These are phyloP conservation scores for Enteromius trimaculatus DNA, from an alignment of 2,797 vertebrate genomes.

Conservation along the genomic window DNA sequence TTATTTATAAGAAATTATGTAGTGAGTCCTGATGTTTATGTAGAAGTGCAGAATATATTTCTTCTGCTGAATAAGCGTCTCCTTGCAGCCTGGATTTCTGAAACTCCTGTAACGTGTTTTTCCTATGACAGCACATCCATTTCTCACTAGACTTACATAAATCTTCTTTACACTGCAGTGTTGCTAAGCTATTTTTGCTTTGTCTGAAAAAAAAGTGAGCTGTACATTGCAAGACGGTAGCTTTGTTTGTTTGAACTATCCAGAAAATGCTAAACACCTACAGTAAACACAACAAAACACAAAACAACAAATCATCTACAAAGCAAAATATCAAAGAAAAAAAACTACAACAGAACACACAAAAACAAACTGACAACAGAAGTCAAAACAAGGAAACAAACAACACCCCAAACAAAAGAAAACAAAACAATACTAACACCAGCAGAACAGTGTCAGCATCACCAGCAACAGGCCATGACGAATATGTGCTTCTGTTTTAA, in stretches of 20 bases:
- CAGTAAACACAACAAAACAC: background rate
- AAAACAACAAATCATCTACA: background rate
- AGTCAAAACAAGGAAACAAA: background rate
- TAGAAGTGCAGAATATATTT: background rate
- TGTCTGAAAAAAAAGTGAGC: background rate
- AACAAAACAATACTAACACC: background rate
- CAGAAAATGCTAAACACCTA: too few species aligned
- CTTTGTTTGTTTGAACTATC: too few species aligned
- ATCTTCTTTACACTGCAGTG: background rate
- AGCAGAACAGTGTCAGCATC: background rate
- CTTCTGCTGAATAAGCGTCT: background rate
- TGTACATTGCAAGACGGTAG: background rate
- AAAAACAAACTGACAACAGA: background rate
- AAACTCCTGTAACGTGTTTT: background rate
- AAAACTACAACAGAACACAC: background rate
- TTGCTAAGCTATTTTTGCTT: background rate
- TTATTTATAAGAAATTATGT: background rate
- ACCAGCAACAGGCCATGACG: background rate
- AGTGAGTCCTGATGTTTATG: slow-evolving; percentile 5
- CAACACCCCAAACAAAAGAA: background rate
- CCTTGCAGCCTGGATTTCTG: background rate
- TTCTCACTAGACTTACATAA: background rate
- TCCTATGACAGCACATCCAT: background rate
- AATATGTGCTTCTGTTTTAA: background rate
- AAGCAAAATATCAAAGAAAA: background rate